Evolutionary conservation across 2,888 invertebrate species (phyloP).

Genomic region (Callimorpha dominula): DNA sequence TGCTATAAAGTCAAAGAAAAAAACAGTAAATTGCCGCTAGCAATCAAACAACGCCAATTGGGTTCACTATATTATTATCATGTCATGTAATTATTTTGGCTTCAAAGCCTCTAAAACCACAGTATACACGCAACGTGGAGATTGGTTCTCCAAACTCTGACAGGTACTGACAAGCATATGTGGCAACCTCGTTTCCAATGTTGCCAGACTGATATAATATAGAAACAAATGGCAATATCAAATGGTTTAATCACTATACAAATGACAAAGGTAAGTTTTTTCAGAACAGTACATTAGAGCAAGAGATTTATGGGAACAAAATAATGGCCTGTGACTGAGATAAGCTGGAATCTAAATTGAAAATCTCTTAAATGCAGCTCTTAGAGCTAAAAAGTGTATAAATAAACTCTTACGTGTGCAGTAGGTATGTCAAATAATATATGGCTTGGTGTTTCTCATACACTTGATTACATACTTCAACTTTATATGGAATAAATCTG

Average conservation of each 20-base stretch:
- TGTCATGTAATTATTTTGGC: no score
- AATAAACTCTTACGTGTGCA: not conserved
- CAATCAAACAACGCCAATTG: no score
- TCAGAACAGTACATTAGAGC: not conserved
- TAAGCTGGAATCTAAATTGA: constrained; percentile 11
- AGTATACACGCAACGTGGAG: no score
- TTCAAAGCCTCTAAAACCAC: no score
- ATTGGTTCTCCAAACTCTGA: no score
- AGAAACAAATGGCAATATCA: not conserved
- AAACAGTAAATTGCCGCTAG: no score
- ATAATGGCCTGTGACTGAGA: constrained; percentile 11
- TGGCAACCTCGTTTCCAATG: not conserved
- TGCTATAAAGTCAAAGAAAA: no score
- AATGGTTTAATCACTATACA: not conserved
- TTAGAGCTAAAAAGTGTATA: not conserved
- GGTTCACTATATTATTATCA: no score
- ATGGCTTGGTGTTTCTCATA: constrained; percentile 21
- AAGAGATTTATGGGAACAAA: constrained; percentile 3
- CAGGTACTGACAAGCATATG: no score
- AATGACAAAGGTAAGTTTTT: constrained; percentile 3
- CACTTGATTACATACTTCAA: constrained; percentile 37
- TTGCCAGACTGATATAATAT: not conserved
- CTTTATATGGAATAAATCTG: constrained; percentile 33
- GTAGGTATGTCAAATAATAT: constrained; percentile 40
- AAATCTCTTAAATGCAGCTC: constrained; percentile 10